Conservation (phyloP, 2,113 vertebrate genomes). For the Malurus alboscapulatus region DNA sequence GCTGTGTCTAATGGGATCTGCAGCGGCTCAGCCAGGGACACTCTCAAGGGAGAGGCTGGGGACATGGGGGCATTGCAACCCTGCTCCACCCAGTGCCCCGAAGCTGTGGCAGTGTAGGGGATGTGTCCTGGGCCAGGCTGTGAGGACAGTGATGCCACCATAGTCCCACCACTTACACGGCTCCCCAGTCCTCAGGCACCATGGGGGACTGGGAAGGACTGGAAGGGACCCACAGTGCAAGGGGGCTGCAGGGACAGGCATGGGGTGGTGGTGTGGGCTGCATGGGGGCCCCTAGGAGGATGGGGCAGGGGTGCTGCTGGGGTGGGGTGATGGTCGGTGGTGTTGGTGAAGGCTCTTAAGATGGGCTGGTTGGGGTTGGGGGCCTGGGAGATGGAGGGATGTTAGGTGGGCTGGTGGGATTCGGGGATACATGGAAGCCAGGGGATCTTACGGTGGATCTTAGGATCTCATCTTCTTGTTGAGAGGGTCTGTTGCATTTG, state of each 20-base stretch:
- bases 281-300: not conserved
- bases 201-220: not conserved
- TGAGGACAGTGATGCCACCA: not conserved
- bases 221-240: not conserved
- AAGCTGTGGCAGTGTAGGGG: not conserved
- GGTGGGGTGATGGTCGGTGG: not conserved
- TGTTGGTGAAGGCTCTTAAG: not conserved
- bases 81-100: rapidly evolving
- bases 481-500: not conserved
- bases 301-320: rapidly evolving
- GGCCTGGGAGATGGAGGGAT: not conserved
- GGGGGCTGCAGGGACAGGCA: not conserved
- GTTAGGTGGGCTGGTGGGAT: not conserved
- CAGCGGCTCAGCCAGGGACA: rapidly evolving
- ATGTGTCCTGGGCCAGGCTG: not conserved
- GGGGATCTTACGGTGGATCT: not conserved
- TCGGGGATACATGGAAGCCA: not conserved
- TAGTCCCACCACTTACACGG: not conserved
- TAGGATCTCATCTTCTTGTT: not conserved
- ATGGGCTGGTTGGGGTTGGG: not conserved
- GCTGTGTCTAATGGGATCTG: conserved; percentile 11
- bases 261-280: not conserved
- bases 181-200: not conserved
- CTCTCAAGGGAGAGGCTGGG: not conserved
- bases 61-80: rapidly evolving